A percentile compares a stretch with the other conserved stretches of the same genome.
phyloP scores from a whole-genome alignment of 2,797 vertebrate species.

The Myripristis murdjan region DNA sequence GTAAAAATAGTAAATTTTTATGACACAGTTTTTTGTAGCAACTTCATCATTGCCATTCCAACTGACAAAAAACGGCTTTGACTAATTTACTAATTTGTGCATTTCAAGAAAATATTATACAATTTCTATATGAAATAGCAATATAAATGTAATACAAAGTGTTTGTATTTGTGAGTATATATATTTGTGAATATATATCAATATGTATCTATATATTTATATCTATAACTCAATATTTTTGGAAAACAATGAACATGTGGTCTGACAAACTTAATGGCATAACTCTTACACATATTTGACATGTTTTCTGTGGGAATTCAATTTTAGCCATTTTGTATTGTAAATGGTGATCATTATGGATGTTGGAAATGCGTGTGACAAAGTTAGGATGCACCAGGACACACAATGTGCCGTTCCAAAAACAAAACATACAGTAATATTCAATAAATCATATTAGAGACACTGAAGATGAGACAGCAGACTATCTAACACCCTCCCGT shows the following conservation, averaged over 20 bases:
- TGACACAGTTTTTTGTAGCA: no score
- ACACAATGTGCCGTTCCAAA: conserved; percentile 1
- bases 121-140: no score
- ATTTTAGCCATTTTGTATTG: background rate
- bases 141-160: no score
- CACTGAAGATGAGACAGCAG: conserved; percentile 9
- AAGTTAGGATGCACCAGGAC: background rate
- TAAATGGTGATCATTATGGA: conserved; percentile 10
- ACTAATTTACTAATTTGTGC: no score
- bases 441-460: conserved; percentile 38
- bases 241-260: conserved; percentile 40
- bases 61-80: no score
- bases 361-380: conserved; percentile 1
- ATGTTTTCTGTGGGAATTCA: conserved; percentile 8
- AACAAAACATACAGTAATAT: conserved; percentile 22
- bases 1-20: no score
- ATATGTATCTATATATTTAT: no score
- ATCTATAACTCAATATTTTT: no score
- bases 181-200: no score
- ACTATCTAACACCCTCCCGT: conserved; percentile 13
- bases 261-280: conserved; percentile 34
- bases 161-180: no score
- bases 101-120: no score
- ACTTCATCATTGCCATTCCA: no score
- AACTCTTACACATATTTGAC: background rate